Conservation (phyloP, 1,140 invertebrate species). For the Papilio aristodemus region DNA sequence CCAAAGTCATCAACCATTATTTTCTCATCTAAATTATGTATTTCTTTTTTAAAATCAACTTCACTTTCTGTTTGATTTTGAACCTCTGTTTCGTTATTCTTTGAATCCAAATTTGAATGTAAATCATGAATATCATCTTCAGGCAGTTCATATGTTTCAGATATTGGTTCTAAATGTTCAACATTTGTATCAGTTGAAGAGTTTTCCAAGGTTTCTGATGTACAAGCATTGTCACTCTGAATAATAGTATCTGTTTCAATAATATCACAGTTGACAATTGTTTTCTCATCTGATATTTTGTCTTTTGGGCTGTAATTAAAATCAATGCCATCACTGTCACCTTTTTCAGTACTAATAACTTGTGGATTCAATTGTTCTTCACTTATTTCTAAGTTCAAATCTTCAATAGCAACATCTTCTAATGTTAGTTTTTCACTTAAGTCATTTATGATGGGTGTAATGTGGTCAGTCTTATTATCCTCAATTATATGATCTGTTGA, state of each 20-base stretch:
- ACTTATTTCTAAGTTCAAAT: constrained; percentile 73
- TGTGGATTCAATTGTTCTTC: constrained; percentile 40
- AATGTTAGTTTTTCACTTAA: constrained; percentile 45
- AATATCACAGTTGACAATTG: constrained; percentile 6
- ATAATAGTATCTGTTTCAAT: constrained; percentile 11
- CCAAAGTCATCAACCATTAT: constrained; percentile 36
- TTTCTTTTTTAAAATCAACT: constrained; percentile 29
- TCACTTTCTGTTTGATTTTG: constrained; percentile 10
- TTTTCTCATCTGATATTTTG: constrained; percentile 32
- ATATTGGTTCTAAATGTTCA: constrained; percentile 16
- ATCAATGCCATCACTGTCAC: constrained; percentile 35
- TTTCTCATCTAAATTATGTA: constrained; percentile 30
- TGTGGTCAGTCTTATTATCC: constrained; percentile 30
- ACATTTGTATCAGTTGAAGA: constrained; percentile 4
- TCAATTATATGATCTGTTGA: constrained; percentile 39
- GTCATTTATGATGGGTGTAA: constrained; percentile 38
- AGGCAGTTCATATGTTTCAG: constrained; percentile 3
- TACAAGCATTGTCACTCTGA: constrained; percentile 12
- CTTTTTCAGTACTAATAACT: constrained; percentile 38
- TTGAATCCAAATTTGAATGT: constrained; percentile 17
- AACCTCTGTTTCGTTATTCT: constrained; percentile 16
- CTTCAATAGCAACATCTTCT: constrained; percentile 72
- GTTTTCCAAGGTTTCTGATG: not conserved
- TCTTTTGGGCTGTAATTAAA: constrained; percentile 20
- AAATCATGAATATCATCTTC: constrained; percentile 23